phyloP scores from a whole-genome alignment of 2,797 vertebrate genomes.

The Rachycentron canadum region DNA sequence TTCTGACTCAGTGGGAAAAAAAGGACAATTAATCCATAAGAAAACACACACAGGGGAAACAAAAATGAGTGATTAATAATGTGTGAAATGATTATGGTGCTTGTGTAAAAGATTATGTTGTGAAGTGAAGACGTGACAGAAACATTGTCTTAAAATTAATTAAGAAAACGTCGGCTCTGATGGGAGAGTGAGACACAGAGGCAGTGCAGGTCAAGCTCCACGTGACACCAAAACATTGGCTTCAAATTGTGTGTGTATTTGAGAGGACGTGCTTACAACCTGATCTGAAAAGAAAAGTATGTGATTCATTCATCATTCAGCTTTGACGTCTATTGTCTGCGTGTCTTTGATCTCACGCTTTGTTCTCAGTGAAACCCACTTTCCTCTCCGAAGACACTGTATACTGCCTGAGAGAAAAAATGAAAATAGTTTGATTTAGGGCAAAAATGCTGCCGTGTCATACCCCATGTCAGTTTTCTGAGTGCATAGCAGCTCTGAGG shows the following conservation, averaged over 20 bases:
- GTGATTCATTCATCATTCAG: constrained; percentile 14
- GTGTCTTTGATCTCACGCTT: constrained; percentile 21
- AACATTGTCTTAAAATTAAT: constrained; percentile 11
- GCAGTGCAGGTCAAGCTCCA: not conserved
- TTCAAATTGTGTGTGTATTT: constrained; percentile 1
- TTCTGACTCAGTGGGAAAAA: constrained; percentile 30
- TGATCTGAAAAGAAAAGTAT: constrained; percentile 17
- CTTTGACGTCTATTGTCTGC: constrained; percentile 10
- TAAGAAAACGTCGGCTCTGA: constrained; percentile 15
- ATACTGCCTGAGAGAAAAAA: not conserved
- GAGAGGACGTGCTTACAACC: not conserved
- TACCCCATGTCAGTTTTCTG: not conserved
- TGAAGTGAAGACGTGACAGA: constrained; percentile 23
- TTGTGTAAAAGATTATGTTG: constrained; percentile 14
- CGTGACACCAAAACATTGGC: not conserved
- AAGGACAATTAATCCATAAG: constrained; percentile 8
- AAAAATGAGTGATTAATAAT: constrained; percentile 37
- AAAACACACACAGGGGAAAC: constrained; percentile 9
- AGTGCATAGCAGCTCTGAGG: not conserved
- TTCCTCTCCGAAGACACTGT: not conserved
- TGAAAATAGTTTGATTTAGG: not conserved
- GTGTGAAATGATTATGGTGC: constrained; percentile 45
- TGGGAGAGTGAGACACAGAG: constrained; percentile 19
- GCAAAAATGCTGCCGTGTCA: not conserved
- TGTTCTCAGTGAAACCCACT: constrained; percentile 18